Evolutionary conservation across 2,113 vertebrate genomes (phyloP).

Genomic region (Channa argus): DNA sequence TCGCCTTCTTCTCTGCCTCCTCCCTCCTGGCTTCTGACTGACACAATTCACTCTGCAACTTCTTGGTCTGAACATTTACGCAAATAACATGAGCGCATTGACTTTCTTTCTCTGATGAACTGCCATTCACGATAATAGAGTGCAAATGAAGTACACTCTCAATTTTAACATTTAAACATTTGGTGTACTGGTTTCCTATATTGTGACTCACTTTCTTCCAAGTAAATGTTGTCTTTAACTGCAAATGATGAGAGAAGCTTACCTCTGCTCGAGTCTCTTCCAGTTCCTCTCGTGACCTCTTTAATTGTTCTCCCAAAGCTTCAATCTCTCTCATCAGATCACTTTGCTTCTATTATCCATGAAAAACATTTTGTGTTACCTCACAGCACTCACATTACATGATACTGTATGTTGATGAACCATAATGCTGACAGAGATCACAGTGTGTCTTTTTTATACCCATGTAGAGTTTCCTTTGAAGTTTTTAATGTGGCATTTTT

Average conservation of each 20-base stretch:
- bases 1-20: conserved; percentile 62
- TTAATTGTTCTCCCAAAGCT: conserved; percentile 57
- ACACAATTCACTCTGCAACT: conserved; percentile 76
- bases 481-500: conserved; percentile 28
- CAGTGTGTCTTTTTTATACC: conserved; percentile 41
- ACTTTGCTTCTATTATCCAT: conserved; percentile 42
- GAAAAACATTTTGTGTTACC: not conserved
- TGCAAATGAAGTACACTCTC: too few species aligned
- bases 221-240: not conserved
- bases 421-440: not conserved
- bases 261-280: conserved; percentile 78
- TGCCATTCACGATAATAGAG: too few species aligned
- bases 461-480: conserved; percentile 35
- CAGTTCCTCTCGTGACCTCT: conserved; percentile 68
- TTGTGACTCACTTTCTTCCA: not conserved
- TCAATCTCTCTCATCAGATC: conserved; percentile 55
- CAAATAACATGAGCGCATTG: not conserved
- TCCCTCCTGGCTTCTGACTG: conserved; percentile 72
- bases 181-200: not conserved
- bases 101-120: too few species aligned
- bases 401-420: not conserved
- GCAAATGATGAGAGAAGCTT: conserved; percentile 19
- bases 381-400: not conserved
- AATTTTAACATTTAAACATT: not conserved
- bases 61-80: conserved; percentile 70